These are phyloP conservation scores for Anniella stebbinsi DNA, from an alignment of 2,797 vertebrate genomes.

Conservation along the genomic window DNA sequence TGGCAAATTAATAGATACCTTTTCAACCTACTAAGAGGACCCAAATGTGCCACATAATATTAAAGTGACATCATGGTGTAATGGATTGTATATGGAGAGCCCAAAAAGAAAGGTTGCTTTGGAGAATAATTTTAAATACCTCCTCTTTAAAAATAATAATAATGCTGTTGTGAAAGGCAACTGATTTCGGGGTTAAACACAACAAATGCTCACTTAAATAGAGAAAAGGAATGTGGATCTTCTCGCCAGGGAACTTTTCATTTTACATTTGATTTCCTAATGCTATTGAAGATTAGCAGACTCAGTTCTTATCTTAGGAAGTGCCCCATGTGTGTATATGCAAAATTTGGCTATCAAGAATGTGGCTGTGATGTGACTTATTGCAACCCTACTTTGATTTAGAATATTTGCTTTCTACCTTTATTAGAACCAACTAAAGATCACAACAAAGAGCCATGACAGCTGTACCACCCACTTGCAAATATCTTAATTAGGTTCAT, in stretches of 20 bases:
- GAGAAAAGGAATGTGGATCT: conserved; percentile 55
- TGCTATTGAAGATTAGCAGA: neutral
- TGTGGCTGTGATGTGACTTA: neutral
- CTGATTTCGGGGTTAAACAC: too few species aligned
- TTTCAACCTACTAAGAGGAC: conserved; percentile 38
- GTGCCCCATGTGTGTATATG: neutral
- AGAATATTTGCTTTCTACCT: neutral
- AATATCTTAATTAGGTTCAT: neutral
- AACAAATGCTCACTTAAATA: conserved; percentile 63
- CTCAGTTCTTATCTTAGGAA: conserved; percentile 21
- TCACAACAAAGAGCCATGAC: neutral
- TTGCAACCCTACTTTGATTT: neutral
- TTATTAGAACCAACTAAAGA: neutral
- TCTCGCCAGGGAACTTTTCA: conserved; percentile 36
- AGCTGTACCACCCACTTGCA: neutral
- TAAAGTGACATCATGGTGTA: conserved; percentile 54
- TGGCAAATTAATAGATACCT: conserved; percentile 56
- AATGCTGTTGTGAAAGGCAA: too few species aligned
- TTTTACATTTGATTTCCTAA: conserved; percentile 41
- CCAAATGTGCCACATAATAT: conserved; percentile 52
- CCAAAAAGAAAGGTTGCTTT: conserved; percentile 64
- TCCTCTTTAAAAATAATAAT: conserved; percentile 32
- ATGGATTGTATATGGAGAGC: conserved; percentile 64
- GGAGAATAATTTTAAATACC: conserved; percentile 63
- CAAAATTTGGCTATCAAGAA: neutral